Evolutionary conservation across 2,113 vertebrate genomes (phyloP), one percentile per base, ranked within the genome.

Genomic region (Percopsis transmontana): DNA sequence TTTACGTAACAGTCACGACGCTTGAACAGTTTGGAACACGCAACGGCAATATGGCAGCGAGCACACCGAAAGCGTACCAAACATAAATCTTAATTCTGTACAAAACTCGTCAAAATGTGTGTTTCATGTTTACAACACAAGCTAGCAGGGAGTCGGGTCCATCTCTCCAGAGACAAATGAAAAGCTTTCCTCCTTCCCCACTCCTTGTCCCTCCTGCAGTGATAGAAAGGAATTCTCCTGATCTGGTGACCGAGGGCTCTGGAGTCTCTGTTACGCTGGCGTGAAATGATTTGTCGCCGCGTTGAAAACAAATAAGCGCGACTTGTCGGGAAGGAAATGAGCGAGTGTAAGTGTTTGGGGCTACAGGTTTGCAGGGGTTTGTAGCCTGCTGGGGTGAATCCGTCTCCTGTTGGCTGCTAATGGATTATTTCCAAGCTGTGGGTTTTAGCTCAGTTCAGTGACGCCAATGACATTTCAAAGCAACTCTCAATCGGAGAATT

Each of bases 321-420:
- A 38, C 67, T 38, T 85, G 72, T 83, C 74, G 81, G 70, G 51
- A 68, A 67, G 52, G 77, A 66, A 85, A 82, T 82, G 76, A 83
- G 85, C 76, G 72, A 84, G 66, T 16, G 50, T 66, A 2, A 50
- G 59, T 57, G 79, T 57, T 68, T 70, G 74, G 48, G 71, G 39
- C 67, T 40, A 38, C 59, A 66, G 45, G 54, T 77, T 59, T 68
- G 73, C 27, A 41, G 73, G 81, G 63, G 68, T 38, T 52, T 19
- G 71, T 76, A 71, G 45, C 79, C 76, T 41, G 82, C 80, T 84
- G 82, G 0, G 76, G 69, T 27, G 13, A 81, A 83, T 87, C 61
- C 70, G 68, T 72, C 80, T 86, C 82, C 14, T 82, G 77, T n/a
- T n/a, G n/a, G n/a, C n/a, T n/a, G n/a, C 65, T 76, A 79, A 84